Percentiles rank a stretch among this genome's conserved stretches.
These are phyloP conservation scores for Quadriops clusia DNA, from an alignment of 2,888 invertebrate genomes.

Conservation along the genomic window DNA sequence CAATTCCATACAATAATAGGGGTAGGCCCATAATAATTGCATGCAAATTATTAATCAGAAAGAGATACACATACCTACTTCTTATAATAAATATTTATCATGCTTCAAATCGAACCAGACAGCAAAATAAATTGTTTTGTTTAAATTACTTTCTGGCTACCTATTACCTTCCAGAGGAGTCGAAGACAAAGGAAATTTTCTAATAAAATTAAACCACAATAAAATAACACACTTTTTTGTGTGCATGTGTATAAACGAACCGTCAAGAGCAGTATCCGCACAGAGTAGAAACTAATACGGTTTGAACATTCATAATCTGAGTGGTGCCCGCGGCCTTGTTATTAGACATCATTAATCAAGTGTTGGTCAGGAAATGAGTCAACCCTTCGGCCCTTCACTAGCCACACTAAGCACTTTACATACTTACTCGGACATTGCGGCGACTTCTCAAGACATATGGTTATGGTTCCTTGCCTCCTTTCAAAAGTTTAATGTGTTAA, in stretches of 20 bases:
- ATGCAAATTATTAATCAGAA: too few species aligned
- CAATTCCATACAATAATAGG: too few species aligned
- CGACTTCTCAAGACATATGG: slow-evolving; percentile 23
- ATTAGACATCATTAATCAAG: slow-evolving; percentile 40
- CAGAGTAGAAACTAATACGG: slow-evolving; percentile 27
- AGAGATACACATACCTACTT: too few species aligned
- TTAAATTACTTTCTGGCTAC: too few species aligned
- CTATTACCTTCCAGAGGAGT: too few species aligned
- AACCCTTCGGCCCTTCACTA: slow-evolving; percentile 36
- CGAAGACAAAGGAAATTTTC: too few species aligned
- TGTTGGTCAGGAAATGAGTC: slow-evolving; percentile 39
- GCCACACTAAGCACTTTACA: slow-evolving; percentile 24
- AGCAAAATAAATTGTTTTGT: too few species aligned
- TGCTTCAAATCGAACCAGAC: too few species aligned
- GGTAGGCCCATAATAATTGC: too few species aligned
- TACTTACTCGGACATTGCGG: slow-evolving; percentile 24
- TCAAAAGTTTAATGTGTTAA: slow-evolving; percentile 26
- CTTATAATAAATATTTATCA: too few species aligned
- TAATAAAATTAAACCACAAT: too few species aligned
- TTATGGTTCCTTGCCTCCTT: slow-evolving; percentile 24
- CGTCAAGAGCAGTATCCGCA: slow-evolving; percentile 31
- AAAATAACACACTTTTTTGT: too few species aligned
- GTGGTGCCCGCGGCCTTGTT: slow-evolving; percentile 29
- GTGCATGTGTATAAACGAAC: slow-evolving; percentile 13
- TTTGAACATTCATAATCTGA: slow-evolving; percentile 27